Conservation (phyloP, 2,888 invertebrate species). For the Sepiola atlantica region DNA sequence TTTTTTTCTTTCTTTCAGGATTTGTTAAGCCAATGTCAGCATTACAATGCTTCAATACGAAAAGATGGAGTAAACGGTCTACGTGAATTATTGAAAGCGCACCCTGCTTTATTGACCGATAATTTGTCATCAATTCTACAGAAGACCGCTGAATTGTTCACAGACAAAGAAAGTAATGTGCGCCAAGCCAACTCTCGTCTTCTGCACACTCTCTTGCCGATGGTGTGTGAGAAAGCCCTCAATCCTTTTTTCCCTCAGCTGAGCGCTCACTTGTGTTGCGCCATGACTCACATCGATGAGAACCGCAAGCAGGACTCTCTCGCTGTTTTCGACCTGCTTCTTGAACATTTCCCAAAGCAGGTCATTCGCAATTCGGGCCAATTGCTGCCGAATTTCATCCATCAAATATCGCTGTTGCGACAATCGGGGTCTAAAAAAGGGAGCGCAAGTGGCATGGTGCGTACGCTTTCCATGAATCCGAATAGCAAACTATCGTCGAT, state of each 20-base stretch:
- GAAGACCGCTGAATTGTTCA: slow-evolving; percentile 81
- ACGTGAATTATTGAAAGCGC: slow-evolving; percentile 77
- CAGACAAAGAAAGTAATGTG: slow-evolving; percentile 82
- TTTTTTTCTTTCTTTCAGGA: slow-evolving; percentile 77
- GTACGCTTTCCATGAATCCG: slow-evolving; percentile 81
- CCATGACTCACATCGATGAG: slow-evolving; percentile 90
- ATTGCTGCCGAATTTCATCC: slow-evolving; percentile 86
- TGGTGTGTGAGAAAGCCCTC: slow-evolving; percentile 57
- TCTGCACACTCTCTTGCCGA: slow-evolving; percentile 68
- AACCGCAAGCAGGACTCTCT: slow-evolving; percentile 89
- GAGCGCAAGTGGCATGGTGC: slow-evolving; percentile 74
- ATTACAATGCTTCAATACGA: slow-evolving; percentile 83
- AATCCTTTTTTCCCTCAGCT: slow-evolving; percentile 85
- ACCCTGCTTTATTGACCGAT: slow-evolving; percentile 77
- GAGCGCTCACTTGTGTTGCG: slow-evolving; percentile 87
- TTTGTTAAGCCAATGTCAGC: slow-evolving; percentile 82
- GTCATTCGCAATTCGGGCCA: slow-evolving; percentile 82
- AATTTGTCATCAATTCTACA: slow-evolving; percentile 83
- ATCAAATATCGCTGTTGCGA: slow-evolving; percentile 83
- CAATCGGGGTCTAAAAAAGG: slow-evolving; percentile 48
- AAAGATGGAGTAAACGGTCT: slow-evolving; percentile 79
- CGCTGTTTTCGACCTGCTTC: slow-evolving; percentile 84
- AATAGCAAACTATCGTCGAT: slow-evolving; percentile 84
- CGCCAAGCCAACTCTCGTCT: slow-evolving; percentile 77
- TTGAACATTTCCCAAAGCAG: slow-evolving; percentile 81